phyloP scores from a whole-genome alignment of 2,797 vertebrate genomes.

The Scolopax bukidnonensis region DNA sequence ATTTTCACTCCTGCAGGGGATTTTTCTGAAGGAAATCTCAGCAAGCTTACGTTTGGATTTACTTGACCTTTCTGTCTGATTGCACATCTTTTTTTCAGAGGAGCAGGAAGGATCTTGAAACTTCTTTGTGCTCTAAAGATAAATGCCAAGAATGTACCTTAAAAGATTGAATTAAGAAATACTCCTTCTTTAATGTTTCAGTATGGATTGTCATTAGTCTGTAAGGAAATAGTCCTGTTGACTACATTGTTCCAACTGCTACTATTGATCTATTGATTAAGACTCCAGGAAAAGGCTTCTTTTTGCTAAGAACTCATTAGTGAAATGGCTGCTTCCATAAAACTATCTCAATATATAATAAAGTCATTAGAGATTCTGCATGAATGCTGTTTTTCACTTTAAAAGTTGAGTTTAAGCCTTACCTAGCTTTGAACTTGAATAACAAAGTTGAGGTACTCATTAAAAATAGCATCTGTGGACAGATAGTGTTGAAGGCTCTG shows the following conservation, averaged over 20 bases:
- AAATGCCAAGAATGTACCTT: conserved; percentile 61
- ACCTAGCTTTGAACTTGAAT: conserved; percentile 51
- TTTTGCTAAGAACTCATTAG: conserved; percentile 50
- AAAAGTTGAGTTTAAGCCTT: conserved; percentile 36
- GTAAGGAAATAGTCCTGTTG: conserved; percentile 64
- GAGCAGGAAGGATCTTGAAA: conserved; percentile 60
- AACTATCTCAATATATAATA: conserved; percentile 51
- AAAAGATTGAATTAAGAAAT: conserved; percentile 66
- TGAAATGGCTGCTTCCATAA: conserved; percentile 46
- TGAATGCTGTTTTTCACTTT: conserved; percentile 13
- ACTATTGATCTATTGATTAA: conserved; percentile 68
- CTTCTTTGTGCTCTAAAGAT: conserved; percentile 55
- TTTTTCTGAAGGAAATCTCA: conserved; percentile 68
- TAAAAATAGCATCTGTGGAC: conserved; percentile 16
- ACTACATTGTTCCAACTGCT: conserved; percentile 45
- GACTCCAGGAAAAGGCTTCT: conserved; percentile 33
- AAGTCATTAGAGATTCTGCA: conserved; percentile 52
- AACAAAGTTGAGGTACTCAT: conserved; percentile 28
- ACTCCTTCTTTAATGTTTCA: conserved; percentile 58
- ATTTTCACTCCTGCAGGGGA: conserved; percentile 44
- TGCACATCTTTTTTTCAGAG: conserved; percentile 61
- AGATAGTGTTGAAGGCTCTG: conserved; percentile 11
- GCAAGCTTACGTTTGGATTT: conserved; percentile 61
- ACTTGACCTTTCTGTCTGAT: conserved; percentile 77
- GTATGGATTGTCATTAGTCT: conserved; percentile 45